These are phyloP conservation scores for Bos javanicus DNA, from an alignment of 2,113 vertebrate genomes.

Conservation along the genomic window DNA sequence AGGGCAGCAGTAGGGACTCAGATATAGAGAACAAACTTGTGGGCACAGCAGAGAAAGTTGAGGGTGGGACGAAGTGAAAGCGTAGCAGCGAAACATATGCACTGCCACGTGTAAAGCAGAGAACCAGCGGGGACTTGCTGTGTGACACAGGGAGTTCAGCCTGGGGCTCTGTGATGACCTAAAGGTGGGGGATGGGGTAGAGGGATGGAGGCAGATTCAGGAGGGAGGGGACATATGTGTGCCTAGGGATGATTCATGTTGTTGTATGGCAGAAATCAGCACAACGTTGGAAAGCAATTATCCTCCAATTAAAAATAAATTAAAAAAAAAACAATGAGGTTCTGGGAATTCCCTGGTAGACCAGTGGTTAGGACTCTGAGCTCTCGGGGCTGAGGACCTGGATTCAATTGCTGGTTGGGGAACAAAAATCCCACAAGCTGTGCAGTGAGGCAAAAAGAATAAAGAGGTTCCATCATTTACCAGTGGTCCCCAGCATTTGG, in stretches of 20 bases:
- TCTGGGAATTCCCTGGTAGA: background rate
- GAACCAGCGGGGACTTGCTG: background rate
- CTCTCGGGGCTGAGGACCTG: background rate
- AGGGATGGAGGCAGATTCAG: background rate
- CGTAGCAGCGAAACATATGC: accelerated
- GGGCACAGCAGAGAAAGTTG: background rate
- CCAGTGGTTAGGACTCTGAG: background rate
- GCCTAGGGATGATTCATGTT: background rate
- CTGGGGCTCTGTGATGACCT: background rate
- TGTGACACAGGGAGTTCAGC: background rate
- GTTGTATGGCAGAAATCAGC: background rate
- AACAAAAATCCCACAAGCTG: background rate
- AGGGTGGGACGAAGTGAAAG: background rate
- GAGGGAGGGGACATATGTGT: background rate
- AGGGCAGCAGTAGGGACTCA: background rate
- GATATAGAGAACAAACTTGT: background rate
- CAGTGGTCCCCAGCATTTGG: background rate
- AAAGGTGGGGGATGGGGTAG: background rate
- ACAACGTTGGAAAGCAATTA: background rate
- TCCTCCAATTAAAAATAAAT: background rate
- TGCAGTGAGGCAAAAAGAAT: background rate
- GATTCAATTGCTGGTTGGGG: background rate
- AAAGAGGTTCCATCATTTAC: background rate
- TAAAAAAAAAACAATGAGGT: background rate
- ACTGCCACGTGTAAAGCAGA: background rate